Base-by-base conservation (phyloP, 2,797 vertebrate species). In the Acestrorhynchus altus region DNA sequence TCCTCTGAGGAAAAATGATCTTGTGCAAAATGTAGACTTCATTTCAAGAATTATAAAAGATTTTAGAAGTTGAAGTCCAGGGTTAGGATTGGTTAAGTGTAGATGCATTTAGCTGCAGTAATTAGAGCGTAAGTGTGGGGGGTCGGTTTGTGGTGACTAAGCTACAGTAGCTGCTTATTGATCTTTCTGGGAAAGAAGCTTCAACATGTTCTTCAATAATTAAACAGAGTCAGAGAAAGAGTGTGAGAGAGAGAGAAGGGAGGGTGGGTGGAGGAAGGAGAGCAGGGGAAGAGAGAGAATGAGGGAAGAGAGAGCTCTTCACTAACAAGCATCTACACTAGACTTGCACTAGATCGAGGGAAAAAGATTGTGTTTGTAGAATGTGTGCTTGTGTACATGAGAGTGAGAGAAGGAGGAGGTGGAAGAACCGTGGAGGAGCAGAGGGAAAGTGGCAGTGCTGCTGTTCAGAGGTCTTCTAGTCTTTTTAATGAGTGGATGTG, bases 191-290 rank as follows among this genome's bases (percentile, higher is more conserved):
- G 86, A 92, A 87, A 87, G 67, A 49, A 69, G 74, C 76, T 83
- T 83, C 86, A 86, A 81, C 81, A 44, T 77, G 72, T 78, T 87
- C 83, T 86, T 91, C 87, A 86, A 91, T 92, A 89, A 93, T 92
- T 91, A 89, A 93, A 88, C 85, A 90, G 85, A 86, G 31, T 35
- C 6, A 35, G 82, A 74, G 74, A 70, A 54, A 51, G 39, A 64
- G 22, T 28, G 70, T 1, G 13, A 11, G 56, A 54, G 35, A 22
- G n/a, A 61, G 49, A 54, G 69, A 12, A 31, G 49, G 47, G 68
- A 11, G 40, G n/a, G n/a, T n/a, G n/a, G n/a, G n/a, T n/a, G n/a
- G n/a, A n/a, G n/a, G n/a, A n/a, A n/a, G n/a, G n/a, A n/a, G n/a
- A n/a, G n/a, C n/a, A 68, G 42, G 22, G 60, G 51, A 64, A 26